Conservation (phyloP, 2,888 invertebrate genomes). For the Portevinia maculata region DNA sequence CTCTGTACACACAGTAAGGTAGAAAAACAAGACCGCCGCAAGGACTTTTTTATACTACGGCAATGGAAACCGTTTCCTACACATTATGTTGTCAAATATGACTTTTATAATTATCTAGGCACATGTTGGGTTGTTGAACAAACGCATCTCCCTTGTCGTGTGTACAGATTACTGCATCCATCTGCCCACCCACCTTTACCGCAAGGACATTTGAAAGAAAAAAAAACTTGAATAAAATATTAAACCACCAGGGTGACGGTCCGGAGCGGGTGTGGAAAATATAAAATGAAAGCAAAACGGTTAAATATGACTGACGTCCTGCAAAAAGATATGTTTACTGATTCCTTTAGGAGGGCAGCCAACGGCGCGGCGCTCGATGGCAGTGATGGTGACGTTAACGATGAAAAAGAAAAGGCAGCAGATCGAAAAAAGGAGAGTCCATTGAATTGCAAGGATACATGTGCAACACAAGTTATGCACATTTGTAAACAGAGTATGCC, state of each 20-base stretch:
- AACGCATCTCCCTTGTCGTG: constrained; percentile 15
- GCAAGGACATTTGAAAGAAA: constrained; percentile 39
- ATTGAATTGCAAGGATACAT: constrained; percentile 45
- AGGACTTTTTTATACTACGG: constrained; percentile 24
- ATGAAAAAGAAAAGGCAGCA: background rate
- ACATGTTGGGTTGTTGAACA: constrained; percentile 52
- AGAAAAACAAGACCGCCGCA: constrained; percentile 32
- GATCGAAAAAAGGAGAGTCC: constrained; percentile 28
- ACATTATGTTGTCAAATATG: constrained; percentile 54
- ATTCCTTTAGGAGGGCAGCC: constrained; percentile 53
- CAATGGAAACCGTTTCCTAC: background rate
- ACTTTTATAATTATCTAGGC: constrained; percentile 66
- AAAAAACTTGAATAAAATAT: constrained; percentile 70
- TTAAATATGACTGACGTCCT: constrained; percentile 62
- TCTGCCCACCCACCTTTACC: constrained; percentile 25
- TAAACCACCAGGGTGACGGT: background rate
- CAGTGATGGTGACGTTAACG: constrained; percentile 15
- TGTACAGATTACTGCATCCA: constrained; percentile 47
- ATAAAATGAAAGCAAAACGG: constrained; percentile 17
- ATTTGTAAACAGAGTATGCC: constrained; percentile 16
- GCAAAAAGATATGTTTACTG: constrained; percentile 60
- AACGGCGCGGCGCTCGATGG: constrained; percentile 15
- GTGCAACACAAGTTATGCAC: constrained; percentile 33
- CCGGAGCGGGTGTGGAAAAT: background rate
- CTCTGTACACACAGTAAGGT: constrained; percentile 38